phyloP scores from a whole-genome alignment of 2,113 vertebrate genomes.

The Amia ocellicauda region DNA sequence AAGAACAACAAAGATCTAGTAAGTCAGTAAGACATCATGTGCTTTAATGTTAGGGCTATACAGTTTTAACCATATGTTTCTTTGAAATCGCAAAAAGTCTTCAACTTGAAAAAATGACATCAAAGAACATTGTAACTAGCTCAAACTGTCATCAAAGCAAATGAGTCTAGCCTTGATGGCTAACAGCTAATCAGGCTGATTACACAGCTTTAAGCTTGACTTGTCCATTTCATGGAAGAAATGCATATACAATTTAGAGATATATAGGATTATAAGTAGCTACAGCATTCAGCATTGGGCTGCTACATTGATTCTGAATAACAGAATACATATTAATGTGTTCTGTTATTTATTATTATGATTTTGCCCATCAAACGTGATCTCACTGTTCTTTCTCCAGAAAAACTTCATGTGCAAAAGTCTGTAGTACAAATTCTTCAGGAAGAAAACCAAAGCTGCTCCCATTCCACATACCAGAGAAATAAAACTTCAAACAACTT shows the following conservation, averaged over 20 bases:
- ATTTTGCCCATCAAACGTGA: too few relatives aligned
- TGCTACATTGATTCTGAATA: too few relatives aligned
- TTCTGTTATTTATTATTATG: too few relatives aligned
- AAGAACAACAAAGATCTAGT: not conserved
- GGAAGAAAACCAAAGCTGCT: slow-evolving; percentile 7
- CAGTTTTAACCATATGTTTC: not conserved
- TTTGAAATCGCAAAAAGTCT: slow-evolving; percentile 10
- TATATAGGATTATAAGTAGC: too few relatives aligned
- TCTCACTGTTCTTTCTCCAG: too few relatives aligned
- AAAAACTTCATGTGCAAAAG: not conserved
- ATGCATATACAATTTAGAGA: too few relatives aligned
- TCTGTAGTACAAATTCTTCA: not conserved
- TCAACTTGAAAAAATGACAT: slow-evolving; percentile 5
- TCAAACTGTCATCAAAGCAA: slow-evolving; percentile 8
- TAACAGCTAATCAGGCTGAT: not conserved
- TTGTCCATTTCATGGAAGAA: too few relatives aligned
- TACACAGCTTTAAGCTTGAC: too few relatives aligned
- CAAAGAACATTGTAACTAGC: slow-evolving; percentile 2
- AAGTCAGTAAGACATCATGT: not conserved
- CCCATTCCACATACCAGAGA: not conserved
- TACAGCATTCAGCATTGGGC: too few relatives aligned
- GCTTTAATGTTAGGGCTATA: not conserved
- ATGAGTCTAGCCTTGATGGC: not conserved
- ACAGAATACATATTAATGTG: too few relatives aligned
- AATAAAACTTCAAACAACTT: not conserved